Conservation (phyloP, 2,888 invertebrate genomes). For the Furcula furcula region DNA sequence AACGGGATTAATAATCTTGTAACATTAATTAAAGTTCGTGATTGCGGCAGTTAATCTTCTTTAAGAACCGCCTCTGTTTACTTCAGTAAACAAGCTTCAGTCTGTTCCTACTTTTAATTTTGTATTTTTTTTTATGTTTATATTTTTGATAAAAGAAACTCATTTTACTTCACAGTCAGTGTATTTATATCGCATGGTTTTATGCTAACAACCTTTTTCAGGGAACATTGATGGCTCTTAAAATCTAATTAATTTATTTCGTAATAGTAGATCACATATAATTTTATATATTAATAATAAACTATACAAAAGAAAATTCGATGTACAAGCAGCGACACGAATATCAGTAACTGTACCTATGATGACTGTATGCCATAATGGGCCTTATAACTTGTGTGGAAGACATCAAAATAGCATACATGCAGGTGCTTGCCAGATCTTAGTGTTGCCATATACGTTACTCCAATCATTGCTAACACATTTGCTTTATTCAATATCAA, state of each 20-base stretch:
- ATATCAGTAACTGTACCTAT: no score
- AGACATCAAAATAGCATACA: neutral
- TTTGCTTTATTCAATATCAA: no score
- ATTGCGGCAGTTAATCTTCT: no score
- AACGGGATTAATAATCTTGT: no score
- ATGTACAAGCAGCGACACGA: conserved; percentile 13
- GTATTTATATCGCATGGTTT: conserved; percentile 41
- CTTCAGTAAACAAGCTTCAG: no score
- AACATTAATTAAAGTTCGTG: no score
- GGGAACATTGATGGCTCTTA: conserved; percentile 51
- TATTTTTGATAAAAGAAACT: conserved; percentile 5
- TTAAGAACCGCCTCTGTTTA: no score
- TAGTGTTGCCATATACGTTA: conserved; percentile 5
- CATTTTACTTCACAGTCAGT: conserved; percentile 24
- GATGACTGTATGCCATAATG: conserved; percentile 1
- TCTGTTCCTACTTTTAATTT: no score
- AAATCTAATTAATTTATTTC: conserved; percentile 36
- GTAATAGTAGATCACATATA: conserved; percentile 60
- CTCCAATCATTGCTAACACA: no score
- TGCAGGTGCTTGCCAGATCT: neutral
- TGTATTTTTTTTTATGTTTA: no score
- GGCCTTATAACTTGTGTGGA: neutral
- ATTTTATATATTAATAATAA: conserved; percentile 35
- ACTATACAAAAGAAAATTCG: conserved; percentile 41
- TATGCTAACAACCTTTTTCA: conserved; percentile 40